Conservation (phyloP, 2,113 vertebrate species). For the Pionites leucogaster region DNA sequence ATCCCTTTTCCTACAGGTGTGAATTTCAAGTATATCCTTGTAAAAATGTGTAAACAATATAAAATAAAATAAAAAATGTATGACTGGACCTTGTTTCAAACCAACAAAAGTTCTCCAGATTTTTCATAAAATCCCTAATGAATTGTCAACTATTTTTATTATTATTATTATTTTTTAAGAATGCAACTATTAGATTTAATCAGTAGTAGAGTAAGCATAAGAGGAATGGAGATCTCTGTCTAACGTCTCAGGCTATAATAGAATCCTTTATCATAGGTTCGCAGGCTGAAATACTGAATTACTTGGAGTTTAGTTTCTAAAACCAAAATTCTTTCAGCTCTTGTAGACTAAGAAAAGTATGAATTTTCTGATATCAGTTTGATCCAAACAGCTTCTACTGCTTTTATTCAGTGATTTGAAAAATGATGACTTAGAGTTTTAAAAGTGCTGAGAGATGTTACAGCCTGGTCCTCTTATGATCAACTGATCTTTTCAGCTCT, state of each 20-base stretch:
- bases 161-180: neutral
- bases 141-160: neutral
- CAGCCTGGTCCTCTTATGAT: constrained; percentile 57
- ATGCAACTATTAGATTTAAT: neutral
- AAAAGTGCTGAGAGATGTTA: constrained; percentile 65
- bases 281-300: neutral
- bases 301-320: neutral
- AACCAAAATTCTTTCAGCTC: neutral
- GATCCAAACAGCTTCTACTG: neutral
- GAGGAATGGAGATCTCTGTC: neutral
- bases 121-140: neutral
- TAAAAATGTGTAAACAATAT: neutral
- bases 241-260: neutral
- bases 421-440: constrained; percentile 66
- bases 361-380: constrained; percentile 17
- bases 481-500: constrained; percentile 71
- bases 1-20: neutral
- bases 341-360: neutral
- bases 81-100: neutral
- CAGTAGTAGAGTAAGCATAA: neutral
- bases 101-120: neutral
- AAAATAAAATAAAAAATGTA: neutral
- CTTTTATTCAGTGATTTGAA: constrained; percentile 62
- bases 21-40: neutral
- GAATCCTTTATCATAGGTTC: neutral